Conservation (phyloP, 2,113 vertebrate species). For the Alligator sinensis region DNA sequence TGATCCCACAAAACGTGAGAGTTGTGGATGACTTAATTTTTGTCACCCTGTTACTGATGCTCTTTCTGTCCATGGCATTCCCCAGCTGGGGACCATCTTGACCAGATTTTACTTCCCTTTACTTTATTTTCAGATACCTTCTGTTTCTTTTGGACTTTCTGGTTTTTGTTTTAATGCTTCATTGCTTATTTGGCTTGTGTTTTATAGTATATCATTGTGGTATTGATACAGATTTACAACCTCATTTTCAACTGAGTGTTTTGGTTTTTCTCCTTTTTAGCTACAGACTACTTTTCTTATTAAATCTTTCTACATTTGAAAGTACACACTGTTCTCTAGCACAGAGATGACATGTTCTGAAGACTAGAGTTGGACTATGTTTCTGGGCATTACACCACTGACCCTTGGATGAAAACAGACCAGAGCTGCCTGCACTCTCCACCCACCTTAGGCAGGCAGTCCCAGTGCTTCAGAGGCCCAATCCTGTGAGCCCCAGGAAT, state of each 20-base stretch:
- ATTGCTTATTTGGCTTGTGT: neutral
- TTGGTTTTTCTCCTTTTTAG: neutral
- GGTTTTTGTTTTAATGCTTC: neutral
- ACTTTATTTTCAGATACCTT: neutral
- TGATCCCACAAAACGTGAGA: neutral
- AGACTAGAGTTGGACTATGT: neutral
- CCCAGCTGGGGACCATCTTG: no score
- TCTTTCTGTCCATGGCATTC: neutral
- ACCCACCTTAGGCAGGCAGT: no score
- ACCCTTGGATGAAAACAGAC: neutral
- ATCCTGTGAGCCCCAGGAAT: no score
- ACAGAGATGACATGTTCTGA: neutral
- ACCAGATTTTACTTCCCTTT: neutral
- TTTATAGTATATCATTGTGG: neutral
- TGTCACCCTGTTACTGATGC: neutral
- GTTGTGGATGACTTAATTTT: neutral
- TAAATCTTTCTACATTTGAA: neutral
- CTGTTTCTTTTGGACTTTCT: neutral
- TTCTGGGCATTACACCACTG: neutral
- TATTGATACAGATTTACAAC: neutral
- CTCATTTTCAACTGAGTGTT: neutral
- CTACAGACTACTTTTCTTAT: neutral
- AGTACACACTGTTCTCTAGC: neutral
- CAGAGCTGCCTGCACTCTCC: no score
- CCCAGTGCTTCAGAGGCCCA: no score